These are phyloP conservation scores for Acrocyrtus sp. DNA, from an alignment of 2,888 invertebrate genomes.

Conservation along the genomic window DNA sequence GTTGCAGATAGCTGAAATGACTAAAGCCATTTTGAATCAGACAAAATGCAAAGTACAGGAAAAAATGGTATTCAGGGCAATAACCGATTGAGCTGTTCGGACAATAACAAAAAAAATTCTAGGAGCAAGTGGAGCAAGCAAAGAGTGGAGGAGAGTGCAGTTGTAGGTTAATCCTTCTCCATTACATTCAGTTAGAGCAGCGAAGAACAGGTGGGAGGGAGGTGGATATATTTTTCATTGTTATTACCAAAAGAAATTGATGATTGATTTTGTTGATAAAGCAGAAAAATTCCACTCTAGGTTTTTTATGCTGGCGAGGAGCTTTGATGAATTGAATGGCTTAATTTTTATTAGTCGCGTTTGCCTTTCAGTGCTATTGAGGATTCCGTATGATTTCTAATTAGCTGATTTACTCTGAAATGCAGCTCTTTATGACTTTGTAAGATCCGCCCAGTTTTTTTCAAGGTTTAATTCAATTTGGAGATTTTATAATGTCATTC, in stretches of 20 bases:
- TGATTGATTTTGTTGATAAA: conserved; percentile 22
- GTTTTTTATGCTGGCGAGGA: too few relatives aligned
- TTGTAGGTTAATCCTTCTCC: background rate
- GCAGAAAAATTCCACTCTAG: background rate
- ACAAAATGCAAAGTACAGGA: background rate
- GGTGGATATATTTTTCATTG: conserved; percentile 30
- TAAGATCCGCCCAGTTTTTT: too few relatives aligned
- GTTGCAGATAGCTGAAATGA: background rate
- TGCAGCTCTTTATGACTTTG: too few relatives aligned
- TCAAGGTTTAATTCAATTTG: too few relatives aligned
- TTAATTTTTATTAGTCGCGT: too few relatives aligned
- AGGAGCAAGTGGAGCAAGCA: background rate
- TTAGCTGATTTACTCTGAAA: too few relatives aligned
- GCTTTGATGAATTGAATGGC: too few relatives aligned
- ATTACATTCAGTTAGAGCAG: background rate
- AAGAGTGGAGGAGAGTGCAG: background rate
- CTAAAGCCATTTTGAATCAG: background rate
- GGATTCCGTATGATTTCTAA: too few relatives aligned
- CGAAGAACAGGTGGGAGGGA: conserved; percentile 18
- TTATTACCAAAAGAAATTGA: conserved; percentile 36
- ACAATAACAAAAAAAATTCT: background rate
- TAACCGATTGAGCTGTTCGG: conserved; percentile 17
- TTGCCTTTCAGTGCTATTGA: too few relatives aligned
- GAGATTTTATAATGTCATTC: too few relatives aligned
- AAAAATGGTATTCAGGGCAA: conserved; percentile 19